Conservation (phyloP, 2,888 invertebrate species). For the Rhamnusium bicolor region DNA sequence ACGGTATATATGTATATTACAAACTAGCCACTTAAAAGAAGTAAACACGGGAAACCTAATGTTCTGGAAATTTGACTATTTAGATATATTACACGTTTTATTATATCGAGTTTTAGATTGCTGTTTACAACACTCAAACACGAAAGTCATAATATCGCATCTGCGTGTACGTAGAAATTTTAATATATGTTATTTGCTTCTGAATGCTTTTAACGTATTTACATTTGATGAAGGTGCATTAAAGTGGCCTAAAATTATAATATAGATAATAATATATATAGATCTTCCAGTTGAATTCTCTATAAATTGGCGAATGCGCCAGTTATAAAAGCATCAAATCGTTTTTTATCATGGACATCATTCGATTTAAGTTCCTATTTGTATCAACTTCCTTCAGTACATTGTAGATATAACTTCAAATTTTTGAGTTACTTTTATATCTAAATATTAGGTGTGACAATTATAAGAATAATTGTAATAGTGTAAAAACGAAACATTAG, state of each 20-base stretch:
- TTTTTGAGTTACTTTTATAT: too few species aligned
- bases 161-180: background rate
- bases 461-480: too few species aligned
- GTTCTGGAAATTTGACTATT: constrained; percentile 1
- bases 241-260: background rate
- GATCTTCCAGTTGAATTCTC: background rate
- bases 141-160: constrained; percentile 1
- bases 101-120: background rate
- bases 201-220: background rate
- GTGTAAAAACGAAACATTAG: too few species aligned
- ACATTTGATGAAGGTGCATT: background rate
- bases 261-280: too few species aligned
- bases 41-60: background rate
- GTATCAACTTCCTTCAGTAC: too few species aligned
- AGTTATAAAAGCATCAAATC: background rate
- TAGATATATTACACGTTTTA: background rate
- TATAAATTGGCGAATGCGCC: constrained; percentile 14
- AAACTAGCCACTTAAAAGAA: background rate
- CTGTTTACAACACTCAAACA: constrained; percentile 4
- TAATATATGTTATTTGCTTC: background rate
- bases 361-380: too few species aligned
- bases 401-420: too few species aligned
- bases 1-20: background rate
- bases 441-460: too few species aligned
- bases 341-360: background rate